phyloP scores from a whole-genome alignment of 92 coral and sea anemone genomes.

The Epizoanthus rinbou region DNA sequence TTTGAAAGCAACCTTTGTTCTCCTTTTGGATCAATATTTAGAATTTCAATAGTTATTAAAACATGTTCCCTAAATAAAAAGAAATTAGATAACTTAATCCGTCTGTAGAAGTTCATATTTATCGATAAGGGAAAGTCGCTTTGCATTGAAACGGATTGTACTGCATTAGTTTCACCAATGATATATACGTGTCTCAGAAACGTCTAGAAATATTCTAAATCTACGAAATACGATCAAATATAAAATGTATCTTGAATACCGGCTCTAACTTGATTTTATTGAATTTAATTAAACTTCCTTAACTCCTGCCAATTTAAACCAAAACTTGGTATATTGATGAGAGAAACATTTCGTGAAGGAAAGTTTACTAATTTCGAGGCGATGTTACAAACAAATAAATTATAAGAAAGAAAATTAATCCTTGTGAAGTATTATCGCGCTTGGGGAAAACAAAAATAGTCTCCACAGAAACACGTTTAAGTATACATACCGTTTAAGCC shows the following conservation, averaged over 20 bases:
- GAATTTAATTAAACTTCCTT: slow-evolving; percentile 14
- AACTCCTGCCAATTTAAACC: not conserved
- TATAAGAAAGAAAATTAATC: not conserved
- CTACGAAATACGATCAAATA: not conserved
- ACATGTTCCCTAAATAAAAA: not conserved
- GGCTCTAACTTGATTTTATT: not conserved
- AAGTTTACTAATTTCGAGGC: not conserved
- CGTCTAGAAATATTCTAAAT: not conserved
- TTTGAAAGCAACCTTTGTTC: not conserved
- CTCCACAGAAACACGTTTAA: no score
- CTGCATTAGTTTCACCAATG: not conserved
- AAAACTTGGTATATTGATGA: not conserved
- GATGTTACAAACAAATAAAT: not conserved
- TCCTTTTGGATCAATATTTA: not conserved
- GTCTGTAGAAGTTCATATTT: not conserved
- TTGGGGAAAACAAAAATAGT: not conserved
- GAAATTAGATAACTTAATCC: not conserved
- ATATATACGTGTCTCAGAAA: not conserved
- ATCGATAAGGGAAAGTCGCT: not conserved
- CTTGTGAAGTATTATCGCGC: no score
- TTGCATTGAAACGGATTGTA: no score
- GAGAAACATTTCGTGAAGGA: not conserved
- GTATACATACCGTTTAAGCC: no score
- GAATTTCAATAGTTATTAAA: not conserved
- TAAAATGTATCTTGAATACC: not conserved